Conservation (phyloP, 2,113 vertebrate species). For the Gavia stellata region DNA sequence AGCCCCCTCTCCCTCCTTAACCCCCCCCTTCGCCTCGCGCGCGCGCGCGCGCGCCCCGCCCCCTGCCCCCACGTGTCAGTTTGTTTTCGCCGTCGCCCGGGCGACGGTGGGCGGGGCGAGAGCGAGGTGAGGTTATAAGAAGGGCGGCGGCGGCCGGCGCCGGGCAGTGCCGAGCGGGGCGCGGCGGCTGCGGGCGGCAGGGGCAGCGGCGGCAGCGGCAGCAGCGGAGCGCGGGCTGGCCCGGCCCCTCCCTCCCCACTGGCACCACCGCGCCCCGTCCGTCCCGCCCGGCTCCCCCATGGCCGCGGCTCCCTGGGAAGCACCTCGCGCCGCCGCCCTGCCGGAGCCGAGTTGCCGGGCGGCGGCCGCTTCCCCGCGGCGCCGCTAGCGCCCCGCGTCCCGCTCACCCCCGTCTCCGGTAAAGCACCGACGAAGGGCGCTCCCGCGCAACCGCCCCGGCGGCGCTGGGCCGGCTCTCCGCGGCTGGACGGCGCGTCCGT, state of each 20-base stretch:
- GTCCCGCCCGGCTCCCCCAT: conserved; percentile 43
- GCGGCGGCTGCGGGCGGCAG: background rate
- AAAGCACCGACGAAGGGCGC: background rate
- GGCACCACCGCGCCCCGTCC: background rate
- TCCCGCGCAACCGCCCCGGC: background rate
- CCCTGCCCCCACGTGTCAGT: conserved; percentile 30
- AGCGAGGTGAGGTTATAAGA: conserved; percentile 74
- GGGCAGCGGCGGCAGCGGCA: conserved; percentile 9
- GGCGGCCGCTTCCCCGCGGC: background rate
- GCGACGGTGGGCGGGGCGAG: conserved; percentile 43
- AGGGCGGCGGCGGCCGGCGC: conserved; percentile 48
- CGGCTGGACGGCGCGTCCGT: background rate
- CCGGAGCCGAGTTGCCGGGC: background rate
- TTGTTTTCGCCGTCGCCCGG: conserved; percentile 67
- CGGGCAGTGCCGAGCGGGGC: conserved; percentile 47
- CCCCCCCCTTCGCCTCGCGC: background rate
- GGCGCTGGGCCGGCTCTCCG: background rate
- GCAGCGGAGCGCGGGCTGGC: background rate
- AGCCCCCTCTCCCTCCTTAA: background rate
- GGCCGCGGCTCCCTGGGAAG: conserved; percentile 70
- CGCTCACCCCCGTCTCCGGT: background rate
- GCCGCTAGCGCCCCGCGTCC: background rate
- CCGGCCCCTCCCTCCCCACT: background rate
- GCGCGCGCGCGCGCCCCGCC: background rate
- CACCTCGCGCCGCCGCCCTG: conserved; percentile 54